Evolutionary conservation across 2,888 invertebrate species (phyloP).

Genomic region (Euzetes globulus): DNA sequence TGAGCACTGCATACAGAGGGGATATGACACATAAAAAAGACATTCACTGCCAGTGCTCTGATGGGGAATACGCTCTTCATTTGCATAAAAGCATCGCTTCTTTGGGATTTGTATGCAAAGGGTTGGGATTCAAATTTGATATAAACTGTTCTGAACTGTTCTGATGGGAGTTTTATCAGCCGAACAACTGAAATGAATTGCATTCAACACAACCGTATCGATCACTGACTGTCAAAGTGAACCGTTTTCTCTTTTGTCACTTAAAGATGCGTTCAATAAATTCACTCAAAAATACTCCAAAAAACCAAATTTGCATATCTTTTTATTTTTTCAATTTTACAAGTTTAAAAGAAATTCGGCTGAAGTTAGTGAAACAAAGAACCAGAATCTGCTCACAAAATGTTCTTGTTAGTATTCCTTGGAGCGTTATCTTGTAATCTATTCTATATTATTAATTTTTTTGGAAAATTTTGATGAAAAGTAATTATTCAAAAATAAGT

Average conservation of each 20-base stretch:
- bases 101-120: slow-evolving; percentile 26
- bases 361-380: no score
- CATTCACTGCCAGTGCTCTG: slow-evolving; percentile 3
- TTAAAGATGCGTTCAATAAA: slow-evolving; percentile 5
- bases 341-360: no score
- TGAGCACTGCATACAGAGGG: neutral
- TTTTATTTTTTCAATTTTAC: no score
- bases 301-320: no score
- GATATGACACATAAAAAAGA: slow-evolving; percentile 26
- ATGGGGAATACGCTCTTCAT: neutral
- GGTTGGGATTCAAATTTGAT: slow-evolving; percentile 22
- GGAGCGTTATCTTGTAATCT: no score
- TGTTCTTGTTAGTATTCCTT: no score
- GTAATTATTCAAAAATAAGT: no score
- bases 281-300: no score
- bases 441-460: no score
- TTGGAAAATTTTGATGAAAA: no score
- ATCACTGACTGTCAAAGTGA: slow-evolving; percentile 11
- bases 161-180: slow-evolving; percentile 20
- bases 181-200: slow-evolving; percentile 15
- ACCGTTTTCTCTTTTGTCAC: slow-evolving; percentile 9
- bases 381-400: no score
- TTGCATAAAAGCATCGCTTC: slow-evolving; percentile 26
- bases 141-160: slow-evolving; percentile 26
- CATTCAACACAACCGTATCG: slow-evolving; percentile 22